phyloP scores from a whole-genome alignment of 2,888 invertebrate species.

The Mycalesis mineus region DNA sequence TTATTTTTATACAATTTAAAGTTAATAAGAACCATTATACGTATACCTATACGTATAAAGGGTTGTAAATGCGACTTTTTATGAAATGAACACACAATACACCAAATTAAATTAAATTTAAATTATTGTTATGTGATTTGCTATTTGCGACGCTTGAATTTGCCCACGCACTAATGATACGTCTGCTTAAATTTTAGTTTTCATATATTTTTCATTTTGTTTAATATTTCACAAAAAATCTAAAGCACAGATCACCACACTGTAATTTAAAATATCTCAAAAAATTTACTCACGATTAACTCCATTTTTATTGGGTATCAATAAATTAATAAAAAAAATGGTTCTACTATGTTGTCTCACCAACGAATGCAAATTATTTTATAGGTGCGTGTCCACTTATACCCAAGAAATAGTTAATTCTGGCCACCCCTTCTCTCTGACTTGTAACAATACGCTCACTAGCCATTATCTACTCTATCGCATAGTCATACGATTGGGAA shows the following conservation, averaged over 20 bases:
- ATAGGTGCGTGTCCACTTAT: conserved; percentile 50
- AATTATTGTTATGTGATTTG: too few relatives aligned
- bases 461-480: not conserved
- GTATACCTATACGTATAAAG: too few relatives aligned
- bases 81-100: too few relatives aligned
- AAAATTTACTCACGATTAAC: conserved; percentile 16
- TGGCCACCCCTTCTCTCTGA: conserved; percentile 32
- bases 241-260: conserved; percentile 10
- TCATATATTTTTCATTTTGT: too few relatives aligned
- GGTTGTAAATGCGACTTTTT: too few relatives aligned
- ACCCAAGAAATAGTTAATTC: conserved; percentile 61
- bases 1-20: too few relatives aligned
- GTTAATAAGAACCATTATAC: too few relatives aligned
- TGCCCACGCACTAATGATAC: too few relatives aligned
- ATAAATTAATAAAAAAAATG: conserved; percentile 23
- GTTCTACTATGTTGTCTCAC: conserved; percentile 26
- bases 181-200: not conserved
- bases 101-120: too few relatives aligned
- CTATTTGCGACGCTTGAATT: too few relatives aligned
- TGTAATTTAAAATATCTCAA: conserved; percentile 6
- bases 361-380: conserved; percentile 47
- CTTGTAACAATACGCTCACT: too few relatives aligned
- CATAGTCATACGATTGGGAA: not conserved
- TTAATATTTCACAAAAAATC: not conserved
- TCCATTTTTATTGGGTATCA: too few relatives aligned